These are phyloP conservation scores for Pycnomerus fuliginosus DNA, from an alignment of 2,888 invertebrate species.

Conservation along the genomic window DNA sequence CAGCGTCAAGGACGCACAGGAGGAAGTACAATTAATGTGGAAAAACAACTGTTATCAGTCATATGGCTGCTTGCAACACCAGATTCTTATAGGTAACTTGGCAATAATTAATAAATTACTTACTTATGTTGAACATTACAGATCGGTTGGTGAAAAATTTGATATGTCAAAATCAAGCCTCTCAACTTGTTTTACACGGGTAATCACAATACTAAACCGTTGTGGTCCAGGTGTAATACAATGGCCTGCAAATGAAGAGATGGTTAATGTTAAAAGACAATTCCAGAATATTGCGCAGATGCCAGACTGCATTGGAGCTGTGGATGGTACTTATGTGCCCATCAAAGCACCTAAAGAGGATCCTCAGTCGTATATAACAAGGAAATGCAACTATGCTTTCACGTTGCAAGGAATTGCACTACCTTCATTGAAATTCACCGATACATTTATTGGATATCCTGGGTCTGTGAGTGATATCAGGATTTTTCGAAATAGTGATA, in stretches of 20 bases:
- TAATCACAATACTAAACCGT: constrained; percentile 3
- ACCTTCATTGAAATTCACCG: constrained; percentile 12
- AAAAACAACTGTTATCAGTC: constrained; percentile 7
- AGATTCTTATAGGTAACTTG: constrained; percentile 7
- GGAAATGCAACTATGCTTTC: constrained; percentile 7
- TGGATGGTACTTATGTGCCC: constrained; percentile 32
- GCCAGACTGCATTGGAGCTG: constrained; percentile 18
- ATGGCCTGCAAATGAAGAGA: neutral
- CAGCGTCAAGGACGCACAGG: neutral
- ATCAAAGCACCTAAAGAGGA: constrained; percentile 28
- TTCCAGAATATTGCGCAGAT: neutral
- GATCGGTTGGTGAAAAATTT: constrained; percentile 7
- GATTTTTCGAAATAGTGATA: constrained; percentile 29
- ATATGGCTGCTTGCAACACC: constrained; percentile 10
- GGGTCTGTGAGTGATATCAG: constrained; percentile 23
- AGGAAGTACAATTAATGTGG: constrained; percentile 5
- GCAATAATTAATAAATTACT: neutral
- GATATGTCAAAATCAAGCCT: constrained; percentile 3
- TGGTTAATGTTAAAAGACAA: neutral
- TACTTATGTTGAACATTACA: constrained; percentile 2
- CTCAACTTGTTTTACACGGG: constrained; percentile 2
- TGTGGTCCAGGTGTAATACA: constrained; percentile 2
- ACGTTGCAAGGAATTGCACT: constrained; percentile 13
- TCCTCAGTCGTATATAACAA: constrained; percentile 7
- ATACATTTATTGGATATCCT: constrained; percentile 19